Evolutionary conservation across 1,140 invertebrate genomes (phyloP).

Genomic region (Bombus sylvicola): DNA sequence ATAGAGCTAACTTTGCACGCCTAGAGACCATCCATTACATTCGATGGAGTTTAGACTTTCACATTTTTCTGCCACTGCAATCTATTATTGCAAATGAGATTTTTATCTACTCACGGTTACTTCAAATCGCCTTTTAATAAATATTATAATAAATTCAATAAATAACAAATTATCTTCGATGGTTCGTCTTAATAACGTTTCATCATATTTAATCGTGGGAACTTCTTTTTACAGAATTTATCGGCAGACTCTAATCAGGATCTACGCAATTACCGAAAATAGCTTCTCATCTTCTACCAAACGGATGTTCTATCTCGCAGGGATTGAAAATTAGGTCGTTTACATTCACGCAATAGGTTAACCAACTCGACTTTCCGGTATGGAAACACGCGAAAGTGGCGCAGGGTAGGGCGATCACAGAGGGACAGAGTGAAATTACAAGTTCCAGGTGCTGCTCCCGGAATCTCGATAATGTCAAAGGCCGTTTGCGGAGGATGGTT

Average conservation of each 20-base stretch:
- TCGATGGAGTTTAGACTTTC: neutral
- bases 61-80: neutral
- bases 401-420: neutral
- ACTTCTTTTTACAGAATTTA: neutral
- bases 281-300: neutral
- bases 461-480: conserved; percentile 71
- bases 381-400: neutral
- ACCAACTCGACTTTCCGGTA: neutral
- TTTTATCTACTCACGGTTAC: neutral
- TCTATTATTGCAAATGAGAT: neutral
- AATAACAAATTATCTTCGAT: no score
- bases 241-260: neutral
- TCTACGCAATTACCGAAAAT: neutral
- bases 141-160: neutral
- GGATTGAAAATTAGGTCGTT: neutral
- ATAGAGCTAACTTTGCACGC: neutral
- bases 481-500: conserved; percentile 16
- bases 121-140: neutral
- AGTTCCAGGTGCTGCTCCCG: conserved; percentile 55
- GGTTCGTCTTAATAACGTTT: neutral
- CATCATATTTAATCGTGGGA: no score
- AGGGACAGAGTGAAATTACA: conserved; percentile 60
- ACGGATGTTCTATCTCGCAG: neutral
- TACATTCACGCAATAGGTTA: neutral
- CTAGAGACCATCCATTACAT: neutral